phyloP scores from a whole-genome alignment of 1,140 invertebrate species.

The Leucophenga varia region DNA sequence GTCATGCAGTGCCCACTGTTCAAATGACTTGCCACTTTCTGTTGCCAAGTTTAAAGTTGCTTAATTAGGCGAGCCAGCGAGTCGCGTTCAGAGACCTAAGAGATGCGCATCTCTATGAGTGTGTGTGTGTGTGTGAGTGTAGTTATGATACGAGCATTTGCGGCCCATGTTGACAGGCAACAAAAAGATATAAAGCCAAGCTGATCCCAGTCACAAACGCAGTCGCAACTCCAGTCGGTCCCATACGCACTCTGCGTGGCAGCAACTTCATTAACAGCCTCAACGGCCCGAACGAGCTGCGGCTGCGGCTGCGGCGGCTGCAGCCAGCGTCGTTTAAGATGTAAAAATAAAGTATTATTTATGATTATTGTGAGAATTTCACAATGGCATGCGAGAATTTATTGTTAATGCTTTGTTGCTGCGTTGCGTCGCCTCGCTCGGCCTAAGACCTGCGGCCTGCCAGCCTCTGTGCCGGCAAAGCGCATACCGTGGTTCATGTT shows the following conservation, averaged over 20 bases:
- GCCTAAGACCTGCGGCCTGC: background rate
- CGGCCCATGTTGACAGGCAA: constrained; percentile 32
- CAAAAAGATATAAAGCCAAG: constrained; percentile 20
- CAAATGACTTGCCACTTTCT: constrained; percentile 47
- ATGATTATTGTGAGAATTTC: constrained; percentile 54
- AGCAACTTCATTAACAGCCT: constrained; percentile 42
- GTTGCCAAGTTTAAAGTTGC: constrained; percentile 38
- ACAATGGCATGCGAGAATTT: constrained; percentile 54
- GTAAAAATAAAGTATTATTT: constrained; percentile 53
- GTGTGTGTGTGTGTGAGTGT: constrained; percentile 7
- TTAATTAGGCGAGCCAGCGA: constrained; percentile 40
- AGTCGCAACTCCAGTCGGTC: constrained; percentile 1
- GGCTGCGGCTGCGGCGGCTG: constrained; percentile 6
- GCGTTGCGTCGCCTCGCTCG: constrained; percentile 9
- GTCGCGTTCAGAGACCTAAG: background rate
- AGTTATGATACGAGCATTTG: constrained; percentile 34
- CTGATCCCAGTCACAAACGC: constrained; percentile 28
- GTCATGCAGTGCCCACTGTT: too few species aligned
- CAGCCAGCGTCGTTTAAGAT: constrained; percentile 36
- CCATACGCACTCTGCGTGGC: constrained; percentile 1
- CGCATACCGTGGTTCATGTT: background rate
- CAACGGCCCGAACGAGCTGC: constrained; percentile 3
- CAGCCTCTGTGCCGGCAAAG: constrained; percentile 9
- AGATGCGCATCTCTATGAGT: constrained; percentile 4
- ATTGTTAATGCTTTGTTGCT: constrained; percentile 42